Conservation (phyloP, 2,888 invertebrate species). For the Rhodophaea formosa region DNA sequence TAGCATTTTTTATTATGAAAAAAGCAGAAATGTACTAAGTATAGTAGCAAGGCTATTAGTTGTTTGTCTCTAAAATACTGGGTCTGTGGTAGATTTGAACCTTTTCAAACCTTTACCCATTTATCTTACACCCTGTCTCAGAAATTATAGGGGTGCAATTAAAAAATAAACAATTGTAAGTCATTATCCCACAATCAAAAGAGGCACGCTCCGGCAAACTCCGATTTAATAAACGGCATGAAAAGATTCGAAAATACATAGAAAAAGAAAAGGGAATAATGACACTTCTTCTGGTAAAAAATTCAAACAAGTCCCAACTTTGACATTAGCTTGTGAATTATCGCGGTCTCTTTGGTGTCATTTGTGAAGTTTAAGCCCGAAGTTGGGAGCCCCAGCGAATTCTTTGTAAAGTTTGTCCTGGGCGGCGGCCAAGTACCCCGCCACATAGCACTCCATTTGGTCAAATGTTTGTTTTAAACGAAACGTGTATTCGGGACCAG, state of each 20-base stretch:
- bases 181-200: not conserved
- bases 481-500: not conserved
- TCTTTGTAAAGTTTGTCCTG: constrained; percentile 52
- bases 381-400: constrained; percentile 54
- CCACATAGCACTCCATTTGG: constrained; percentile 39
- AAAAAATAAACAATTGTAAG: not conserved
- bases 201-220: not conserved
- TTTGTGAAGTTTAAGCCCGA: constrained; percentile 67
- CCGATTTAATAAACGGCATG: constrained; percentile 1
- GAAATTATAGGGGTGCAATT: too few relatives aligned
- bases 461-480: constrained; percentile 40
- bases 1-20: too few relatives aligned
- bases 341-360: constrained; percentile 74
- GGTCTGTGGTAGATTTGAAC: too few relatives aligned
- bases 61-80: too few relatives aligned
- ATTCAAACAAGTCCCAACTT: constrained; percentile 72
- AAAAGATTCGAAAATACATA: constrained; percentile 37
- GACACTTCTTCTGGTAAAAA: constrained; percentile 65
- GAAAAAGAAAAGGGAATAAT: constrained; percentile 52
- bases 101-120: too few relatives aligned
- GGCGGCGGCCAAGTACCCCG: constrained; percentile 45
- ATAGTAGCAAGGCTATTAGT: too few relatives aligned
- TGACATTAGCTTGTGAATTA: constrained; percentile 76
- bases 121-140: too few relatives aligned
- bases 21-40: too few relatives aligned